Evolutionary conservation across 2,888 invertebrate genomes (phyloP).

Genomic region (Spisula solida): DNA sequence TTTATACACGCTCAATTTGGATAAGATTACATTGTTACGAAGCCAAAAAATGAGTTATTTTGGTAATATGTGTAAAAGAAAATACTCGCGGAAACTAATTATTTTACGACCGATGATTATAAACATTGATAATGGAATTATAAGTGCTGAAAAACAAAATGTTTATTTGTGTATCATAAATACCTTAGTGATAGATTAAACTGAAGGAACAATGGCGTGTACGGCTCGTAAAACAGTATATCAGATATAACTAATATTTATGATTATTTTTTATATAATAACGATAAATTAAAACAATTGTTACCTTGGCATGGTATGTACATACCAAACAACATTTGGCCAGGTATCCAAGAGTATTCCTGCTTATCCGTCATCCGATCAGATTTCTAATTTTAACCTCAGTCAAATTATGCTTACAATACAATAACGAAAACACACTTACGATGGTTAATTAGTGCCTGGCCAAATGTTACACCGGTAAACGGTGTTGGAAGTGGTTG

Average conservation of each 20-base stretch:
- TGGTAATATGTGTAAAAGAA: neutral
- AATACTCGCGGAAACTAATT: neutral
- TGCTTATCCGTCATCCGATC: no score
- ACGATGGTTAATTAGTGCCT: no score
- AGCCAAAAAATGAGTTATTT: no score
- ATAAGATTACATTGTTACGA: no score
- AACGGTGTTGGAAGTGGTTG: no score
- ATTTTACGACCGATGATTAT: neutral
- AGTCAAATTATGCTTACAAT: no score
- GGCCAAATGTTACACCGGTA: no score
- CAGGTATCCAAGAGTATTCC: no score
- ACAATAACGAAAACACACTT: no score
- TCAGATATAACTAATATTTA: neutral
- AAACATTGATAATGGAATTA: neutral
- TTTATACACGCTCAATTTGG: no score
- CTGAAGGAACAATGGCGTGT: neutral
- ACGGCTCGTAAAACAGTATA: neutral
- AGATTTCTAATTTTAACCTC: no score
- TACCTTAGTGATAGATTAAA: neutral
- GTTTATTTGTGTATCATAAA: slow-evolving; percentile 6
- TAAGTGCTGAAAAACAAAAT: neutral
- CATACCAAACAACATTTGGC: no score
- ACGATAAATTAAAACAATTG: neutral
- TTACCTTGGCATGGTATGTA: neutral
- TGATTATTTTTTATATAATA: neutral